phyloP scores from a whole-genome alignment of 2,888 invertebrate species.

The Tiphia femorata region DNA sequence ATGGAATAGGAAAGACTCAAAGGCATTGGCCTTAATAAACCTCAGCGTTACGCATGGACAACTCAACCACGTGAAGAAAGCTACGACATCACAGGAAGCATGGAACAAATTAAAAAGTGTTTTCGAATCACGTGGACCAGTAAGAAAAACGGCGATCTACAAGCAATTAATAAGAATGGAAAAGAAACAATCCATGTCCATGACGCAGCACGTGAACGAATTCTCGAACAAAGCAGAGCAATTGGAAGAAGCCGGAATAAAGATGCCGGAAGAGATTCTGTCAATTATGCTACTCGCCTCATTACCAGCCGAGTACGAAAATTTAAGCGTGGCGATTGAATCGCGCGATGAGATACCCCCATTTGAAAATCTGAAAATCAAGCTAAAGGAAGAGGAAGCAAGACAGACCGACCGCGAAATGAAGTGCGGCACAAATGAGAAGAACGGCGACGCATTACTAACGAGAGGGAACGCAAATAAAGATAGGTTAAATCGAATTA shows the following conservation, averaged over 20 bases:
- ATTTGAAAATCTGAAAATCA: neutral
- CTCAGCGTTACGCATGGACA: neutral
- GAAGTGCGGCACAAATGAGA: neutral
- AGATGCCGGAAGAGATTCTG: neutral
- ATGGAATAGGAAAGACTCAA: neutral
- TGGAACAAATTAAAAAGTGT: neutral
- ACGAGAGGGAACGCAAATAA: neutral
- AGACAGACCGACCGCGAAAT: constrained; percentile 7
- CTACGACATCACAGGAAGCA: neutral
- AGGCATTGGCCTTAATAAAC: neutral
- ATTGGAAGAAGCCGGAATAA: neutral
- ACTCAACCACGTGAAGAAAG: neutral
- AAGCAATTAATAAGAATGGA: neutral
- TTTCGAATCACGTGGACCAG: neutral
- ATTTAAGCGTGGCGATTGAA: constrained; percentile 10
- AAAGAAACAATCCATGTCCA: neutral
- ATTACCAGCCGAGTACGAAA: constrained; percentile 5
- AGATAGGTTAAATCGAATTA: neutral
- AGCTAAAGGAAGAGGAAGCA: constrained; percentile 12
- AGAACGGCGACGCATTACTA: constrained; percentile 10
- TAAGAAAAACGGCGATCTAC: neutral
- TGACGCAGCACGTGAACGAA: neutral
- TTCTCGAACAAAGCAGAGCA: neutral
- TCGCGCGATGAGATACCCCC: constrained; percentile 3
- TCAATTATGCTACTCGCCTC: neutral